Evolutionary conservation across 2,113 vertebrate species (phyloP).

Genomic region (Cryptotis parvus): DNA sequence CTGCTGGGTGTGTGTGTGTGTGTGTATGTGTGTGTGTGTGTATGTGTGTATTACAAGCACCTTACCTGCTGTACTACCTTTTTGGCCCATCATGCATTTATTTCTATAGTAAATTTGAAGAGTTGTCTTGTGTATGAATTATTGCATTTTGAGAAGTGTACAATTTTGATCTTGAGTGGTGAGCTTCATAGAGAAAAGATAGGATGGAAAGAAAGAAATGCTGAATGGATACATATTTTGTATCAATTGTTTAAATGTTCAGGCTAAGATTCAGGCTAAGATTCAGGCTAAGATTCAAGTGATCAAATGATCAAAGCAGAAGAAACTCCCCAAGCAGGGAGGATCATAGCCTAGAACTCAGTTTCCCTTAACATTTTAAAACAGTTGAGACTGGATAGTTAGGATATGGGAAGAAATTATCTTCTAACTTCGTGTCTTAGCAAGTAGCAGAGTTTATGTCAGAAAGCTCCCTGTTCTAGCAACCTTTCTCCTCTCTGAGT

Average conservation of each 20-base stretch:
- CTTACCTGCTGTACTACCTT: too few species aligned
- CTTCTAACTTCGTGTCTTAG: not conserved
- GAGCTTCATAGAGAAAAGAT: not conserved
- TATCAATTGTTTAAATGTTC: not conserved
- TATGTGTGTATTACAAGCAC: too few species aligned
- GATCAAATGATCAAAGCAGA: not conserved
- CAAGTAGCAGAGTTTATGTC: not conserved
- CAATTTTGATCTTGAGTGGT: not conserved
- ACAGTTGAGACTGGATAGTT: not conserved
- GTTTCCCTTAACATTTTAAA: not conserved
- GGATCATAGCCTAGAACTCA: not conserved
- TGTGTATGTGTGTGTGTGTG: too few species aligned
- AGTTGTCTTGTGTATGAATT: not conserved
- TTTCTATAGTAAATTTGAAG: constrained; percentile 3
- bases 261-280: not conserved
- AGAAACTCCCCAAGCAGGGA: not conserved
- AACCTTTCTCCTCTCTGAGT: not conserved
- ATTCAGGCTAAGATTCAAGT: not conserved
- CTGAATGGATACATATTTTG: not conserved
- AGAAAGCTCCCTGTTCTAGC: not conserved
- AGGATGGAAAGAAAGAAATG: not conserved
- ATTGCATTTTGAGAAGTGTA: not conserved
- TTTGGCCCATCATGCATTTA: not conserved
- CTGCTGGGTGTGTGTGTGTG: too few species aligned
- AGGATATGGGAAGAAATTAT: not conserved